Conservation (phyloP, 2,113 vertebrate species). For the Muntiacus reevesi region DNA sequence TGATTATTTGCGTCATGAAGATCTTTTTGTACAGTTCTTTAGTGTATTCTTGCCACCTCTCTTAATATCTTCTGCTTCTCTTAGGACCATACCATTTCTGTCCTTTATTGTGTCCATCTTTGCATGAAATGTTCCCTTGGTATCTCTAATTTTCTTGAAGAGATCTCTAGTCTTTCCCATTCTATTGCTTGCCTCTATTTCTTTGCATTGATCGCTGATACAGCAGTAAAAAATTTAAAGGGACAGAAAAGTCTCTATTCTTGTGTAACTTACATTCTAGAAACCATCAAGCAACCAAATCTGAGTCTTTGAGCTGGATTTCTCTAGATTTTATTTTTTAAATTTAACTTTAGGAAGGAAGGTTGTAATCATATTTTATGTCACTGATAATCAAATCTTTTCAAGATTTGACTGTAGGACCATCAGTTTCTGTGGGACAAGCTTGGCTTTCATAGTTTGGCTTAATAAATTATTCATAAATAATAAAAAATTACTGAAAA, state of each 20-base stretch:
- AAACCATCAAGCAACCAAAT: neutral
- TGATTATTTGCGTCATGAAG: neutral
- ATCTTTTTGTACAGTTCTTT: neutral
- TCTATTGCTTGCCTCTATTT: neutral
- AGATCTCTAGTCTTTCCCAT: neutral
- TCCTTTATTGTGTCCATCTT: neutral
- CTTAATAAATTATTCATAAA: neutral
- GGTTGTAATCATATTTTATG: neutral
- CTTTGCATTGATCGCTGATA: neutral
- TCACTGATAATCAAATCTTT: neutral
- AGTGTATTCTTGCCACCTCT: neutral
- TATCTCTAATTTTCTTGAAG: neutral
- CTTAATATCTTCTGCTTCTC: neutral
- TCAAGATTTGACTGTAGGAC: neutral
- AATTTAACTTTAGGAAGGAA: neutral
- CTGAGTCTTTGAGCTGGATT: neutral
- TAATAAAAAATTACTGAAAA: neutral
- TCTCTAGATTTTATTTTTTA: neutral
- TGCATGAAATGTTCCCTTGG: neutral
- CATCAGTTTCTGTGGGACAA: neutral
- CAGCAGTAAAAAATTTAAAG: neutral
- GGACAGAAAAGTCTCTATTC: neutral
- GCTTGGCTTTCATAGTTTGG: neutral
- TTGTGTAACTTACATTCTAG: neutral
- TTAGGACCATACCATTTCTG: neutral